Percentiles rank a stretch among this genome's conserved stretches.
These are phyloP conservation scores for Austrolebias charrua DNA, from an alignment of 2,797 vertebrate species.

Conservation along the genomic window DNA sequence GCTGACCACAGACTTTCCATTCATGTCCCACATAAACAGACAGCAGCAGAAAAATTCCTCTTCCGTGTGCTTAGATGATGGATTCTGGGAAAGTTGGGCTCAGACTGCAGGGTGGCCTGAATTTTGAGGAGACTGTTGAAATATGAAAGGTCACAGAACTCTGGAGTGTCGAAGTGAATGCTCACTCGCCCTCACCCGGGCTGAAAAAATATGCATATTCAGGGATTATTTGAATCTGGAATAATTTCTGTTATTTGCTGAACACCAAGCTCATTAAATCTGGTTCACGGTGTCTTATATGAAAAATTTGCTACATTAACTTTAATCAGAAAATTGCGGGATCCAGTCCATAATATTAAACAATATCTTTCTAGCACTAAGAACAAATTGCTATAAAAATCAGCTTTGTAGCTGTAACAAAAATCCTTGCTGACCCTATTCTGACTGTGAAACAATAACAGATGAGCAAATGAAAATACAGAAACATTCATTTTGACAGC, in stretches of 20 bases:
- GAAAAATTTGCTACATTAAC: constrained; percentile 45
- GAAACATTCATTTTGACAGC: constrained; percentile 55
- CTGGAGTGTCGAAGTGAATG: constrained; percentile 8
- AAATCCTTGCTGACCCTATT: constrained; percentile 68
- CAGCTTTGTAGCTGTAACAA: constrained; percentile 56
- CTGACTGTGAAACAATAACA: constrained; percentile 45
- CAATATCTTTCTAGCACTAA: constrained; percentile 8
- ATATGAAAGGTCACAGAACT: constrained; percentile 51
- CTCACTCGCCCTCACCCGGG: background rate
- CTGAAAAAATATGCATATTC: background rate
- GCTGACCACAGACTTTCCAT: constrained; percentile 45
- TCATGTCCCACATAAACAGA: constrained; percentile 31
- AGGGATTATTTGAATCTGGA: constrained; percentile 8
- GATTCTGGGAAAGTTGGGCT: constrained; percentile 39
- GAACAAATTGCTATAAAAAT: constrained; percentile 61
- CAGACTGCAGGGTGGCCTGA: constrained; percentile 33
- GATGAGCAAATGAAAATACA: constrained; percentile 55
- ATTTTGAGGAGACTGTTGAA: constrained; percentile 24
- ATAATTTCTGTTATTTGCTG: constrained; percentile 19
- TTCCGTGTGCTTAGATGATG: constrained; percentile 12
- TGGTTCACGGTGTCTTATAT: constrained; percentile 2
- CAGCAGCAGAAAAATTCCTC: constrained; percentile 24
- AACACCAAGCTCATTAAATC: constrained; percentile 19
- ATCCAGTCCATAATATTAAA: no score
- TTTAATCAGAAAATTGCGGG: constrained; percentile 6